A percentile compares a stretch with the other conserved stretches of the same genome.
phyloP scores from a whole-genome alignment of 2,888 invertebrate genomes.

The Agriopis aurantiaria region DNA sequence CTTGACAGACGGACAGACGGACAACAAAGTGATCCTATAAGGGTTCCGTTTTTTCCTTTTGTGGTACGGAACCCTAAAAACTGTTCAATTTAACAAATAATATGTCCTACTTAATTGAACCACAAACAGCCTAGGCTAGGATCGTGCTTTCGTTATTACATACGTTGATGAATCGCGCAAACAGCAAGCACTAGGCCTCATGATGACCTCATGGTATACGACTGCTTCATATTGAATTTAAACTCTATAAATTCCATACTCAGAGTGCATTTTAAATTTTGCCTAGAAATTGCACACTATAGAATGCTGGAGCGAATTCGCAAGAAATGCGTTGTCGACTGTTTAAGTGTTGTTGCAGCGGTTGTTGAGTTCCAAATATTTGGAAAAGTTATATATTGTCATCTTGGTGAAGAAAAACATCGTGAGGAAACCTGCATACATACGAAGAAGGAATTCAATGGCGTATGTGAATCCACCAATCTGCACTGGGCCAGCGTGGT shows the following conservation, averaged over 20 bases:
- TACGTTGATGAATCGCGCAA: slow-evolving; percentile 59
- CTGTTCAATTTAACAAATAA: too few species aligned
- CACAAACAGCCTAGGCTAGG: slow-evolving; percentile 28
- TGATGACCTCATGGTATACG: slow-evolving; percentile 61
- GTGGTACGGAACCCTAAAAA: too few species aligned
- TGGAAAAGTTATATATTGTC: neutral
- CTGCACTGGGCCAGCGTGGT: too few species aligned
- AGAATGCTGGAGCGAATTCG: slow-evolving; percentile 21
- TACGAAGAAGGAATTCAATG: too few species aligned
- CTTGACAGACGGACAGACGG: too few species aligned
- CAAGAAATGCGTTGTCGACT: slow-evolving; percentile 12
- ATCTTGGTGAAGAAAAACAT: too few species aligned
- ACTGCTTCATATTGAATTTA: slow-evolving; percentile 39
- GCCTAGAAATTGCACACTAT: neutral
- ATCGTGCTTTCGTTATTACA: slow-evolving; percentile 47
- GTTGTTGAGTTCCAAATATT: slow-evolving; percentile 1
- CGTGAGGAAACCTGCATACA: too few species aligned
- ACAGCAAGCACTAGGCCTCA: slow-evolving; percentile 45
- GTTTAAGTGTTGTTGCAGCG: slow-evolving; percentile 18
- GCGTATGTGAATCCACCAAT: too few species aligned
- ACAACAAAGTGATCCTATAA: too few species aligned
- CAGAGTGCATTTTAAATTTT: slow-evolving; percentile 32
- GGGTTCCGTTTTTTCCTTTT: too few species aligned
- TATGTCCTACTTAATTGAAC: neutral
- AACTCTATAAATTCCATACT: slow-evolving; percentile 25